These are phyloP conservation scores for Andrena camellia DNA, from an alignment of 2,888 invertebrate genomes.

Conservation along the genomic window DNA sequence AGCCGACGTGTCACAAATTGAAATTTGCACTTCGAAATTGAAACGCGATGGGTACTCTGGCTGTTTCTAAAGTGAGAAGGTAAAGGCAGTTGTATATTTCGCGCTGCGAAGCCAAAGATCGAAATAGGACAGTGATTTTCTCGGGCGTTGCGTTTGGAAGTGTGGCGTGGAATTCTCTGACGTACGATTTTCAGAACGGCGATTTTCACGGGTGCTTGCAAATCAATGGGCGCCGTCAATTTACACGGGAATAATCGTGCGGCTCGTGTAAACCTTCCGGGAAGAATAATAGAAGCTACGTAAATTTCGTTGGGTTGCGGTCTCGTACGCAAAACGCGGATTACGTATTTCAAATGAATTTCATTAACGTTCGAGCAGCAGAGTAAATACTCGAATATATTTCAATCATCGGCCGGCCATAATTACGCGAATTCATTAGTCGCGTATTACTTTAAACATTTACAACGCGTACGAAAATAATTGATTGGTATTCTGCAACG, in stretches of 20 bases:
- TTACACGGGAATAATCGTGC: not conserved
- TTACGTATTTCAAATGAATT: conserved; percentile 51
- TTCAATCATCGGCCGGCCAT: conserved; percentile 45
- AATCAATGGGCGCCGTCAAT: conserved; percentile 7
- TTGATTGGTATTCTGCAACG: conserved; percentile 38
- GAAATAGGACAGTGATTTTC: not conserved
- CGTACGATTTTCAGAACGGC: not conserved
- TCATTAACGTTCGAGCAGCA: conserved; percentile 47
- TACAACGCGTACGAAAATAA: conserved; percentile 48
- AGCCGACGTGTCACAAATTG: not conserved
- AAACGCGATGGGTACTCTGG: not conserved
- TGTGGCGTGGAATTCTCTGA: not conserved
- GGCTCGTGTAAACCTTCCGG: conserved; percentile 17
- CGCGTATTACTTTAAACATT: conserved; percentile 51
- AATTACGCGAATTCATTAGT: conserved; percentile 52
- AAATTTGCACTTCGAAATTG: not conserved
- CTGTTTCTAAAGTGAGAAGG: not conserved
- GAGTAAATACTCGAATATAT: conserved; percentile 52
- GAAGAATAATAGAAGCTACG: conserved; percentile 29
- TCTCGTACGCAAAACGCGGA: conserved; percentile 16
- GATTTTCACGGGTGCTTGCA: conserved; percentile 7
- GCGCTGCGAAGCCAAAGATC: not conserved
- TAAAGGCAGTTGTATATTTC: not conserved
- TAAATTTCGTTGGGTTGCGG: conserved; percentile 25
- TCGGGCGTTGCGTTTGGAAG: not conserved